Evolutionary conservation across 2,113 vertebrate genomes (phyloP).

Genomic region (Pungitius pungitius): DNA sequence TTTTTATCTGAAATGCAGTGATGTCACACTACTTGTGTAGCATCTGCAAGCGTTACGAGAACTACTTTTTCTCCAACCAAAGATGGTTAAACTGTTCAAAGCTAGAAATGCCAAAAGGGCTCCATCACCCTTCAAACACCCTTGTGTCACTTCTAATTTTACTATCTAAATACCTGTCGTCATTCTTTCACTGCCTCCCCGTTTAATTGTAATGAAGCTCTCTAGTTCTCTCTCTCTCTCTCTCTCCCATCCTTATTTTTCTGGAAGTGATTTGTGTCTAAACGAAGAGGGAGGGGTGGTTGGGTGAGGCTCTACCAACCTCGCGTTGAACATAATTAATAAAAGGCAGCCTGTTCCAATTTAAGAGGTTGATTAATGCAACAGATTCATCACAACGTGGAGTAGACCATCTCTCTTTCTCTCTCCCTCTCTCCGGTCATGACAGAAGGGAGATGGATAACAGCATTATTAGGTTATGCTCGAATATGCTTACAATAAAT

Average conservation of each 20-base stretch:
- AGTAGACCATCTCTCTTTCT: slow-evolving; percentile 36
- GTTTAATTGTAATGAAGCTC: slow-evolving; percentile 13
- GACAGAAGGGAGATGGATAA: slow-evolving; percentile 25
- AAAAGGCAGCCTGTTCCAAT: slow-evolving; percentile 70
- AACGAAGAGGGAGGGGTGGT: slow-evolving; percentile 60
- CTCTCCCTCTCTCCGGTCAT: slow-evolving; percentile 30
- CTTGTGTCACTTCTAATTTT: background rate
- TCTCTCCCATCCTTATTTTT: slow-evolving; percentile 12
- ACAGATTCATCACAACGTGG: slow-evolving; percentile 59
- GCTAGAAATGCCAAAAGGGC: background rate
- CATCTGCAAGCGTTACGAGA: background rate
- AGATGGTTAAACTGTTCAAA: background rate
- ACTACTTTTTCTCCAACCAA: background rate
- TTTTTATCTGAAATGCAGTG: background rate
- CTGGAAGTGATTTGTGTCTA: slow-evolving; percentile 43
- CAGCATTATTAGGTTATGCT: slow-evolving; percentile 35
- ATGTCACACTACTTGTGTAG: background rate
- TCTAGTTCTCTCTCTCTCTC: slow-evolving; percentile 16
- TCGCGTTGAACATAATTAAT: slow-evolving; percentile 73
- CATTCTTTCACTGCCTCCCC: background rate
- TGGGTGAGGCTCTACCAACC: slow-evolving; percentile 57
- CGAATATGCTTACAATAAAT: slow-evolving; percentile 30
- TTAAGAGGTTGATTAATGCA: slow-evolving; percentile 77
- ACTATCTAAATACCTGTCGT: background rate
- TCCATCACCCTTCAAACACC: background rate